phyloP scores from a whole-genome alignment of 2,113 vertebrate species.

The Telmatochromis sp. region DNA sequence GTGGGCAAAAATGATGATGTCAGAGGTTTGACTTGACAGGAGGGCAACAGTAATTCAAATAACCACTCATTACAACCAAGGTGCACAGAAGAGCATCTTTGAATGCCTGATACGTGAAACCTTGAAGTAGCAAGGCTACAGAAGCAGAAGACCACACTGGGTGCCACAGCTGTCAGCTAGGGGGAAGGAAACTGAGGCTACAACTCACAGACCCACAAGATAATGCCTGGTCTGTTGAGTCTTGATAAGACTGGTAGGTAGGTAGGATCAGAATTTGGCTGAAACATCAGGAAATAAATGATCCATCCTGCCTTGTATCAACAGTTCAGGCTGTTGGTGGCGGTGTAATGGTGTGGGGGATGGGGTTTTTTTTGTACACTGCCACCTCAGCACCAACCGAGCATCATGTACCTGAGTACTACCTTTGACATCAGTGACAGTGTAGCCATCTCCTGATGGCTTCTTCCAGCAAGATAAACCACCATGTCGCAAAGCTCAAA shows the following conservation, averaged over 20 bases:
- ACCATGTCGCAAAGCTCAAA: neutral
- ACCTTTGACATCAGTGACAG: neutral
- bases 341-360: neutral
- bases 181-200: neutral
- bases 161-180: neutral
- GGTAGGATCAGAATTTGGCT: neutral
- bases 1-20: neutral
- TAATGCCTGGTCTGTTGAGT: neutral
- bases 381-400: neutral
- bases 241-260: neutral
- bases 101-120: neutral
- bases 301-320: neutral
- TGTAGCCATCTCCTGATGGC: neutral
- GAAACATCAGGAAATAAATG: neutral
- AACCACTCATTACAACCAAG: neutral
- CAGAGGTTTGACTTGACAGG: neutral
- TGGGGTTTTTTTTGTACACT: rapidly evolving
- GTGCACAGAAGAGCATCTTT: neutral
- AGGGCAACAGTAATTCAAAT: neutral
- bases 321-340: neutral
- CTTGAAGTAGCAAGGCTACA: neutral
- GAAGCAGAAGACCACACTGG: neutral
- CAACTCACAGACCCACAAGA: neutral
- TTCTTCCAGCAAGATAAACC: neutral
- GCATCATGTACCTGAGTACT: neutral